Conservation (phyloP, 1,140 invertebrate species). For the Drosophila micromelanica region DNA sequence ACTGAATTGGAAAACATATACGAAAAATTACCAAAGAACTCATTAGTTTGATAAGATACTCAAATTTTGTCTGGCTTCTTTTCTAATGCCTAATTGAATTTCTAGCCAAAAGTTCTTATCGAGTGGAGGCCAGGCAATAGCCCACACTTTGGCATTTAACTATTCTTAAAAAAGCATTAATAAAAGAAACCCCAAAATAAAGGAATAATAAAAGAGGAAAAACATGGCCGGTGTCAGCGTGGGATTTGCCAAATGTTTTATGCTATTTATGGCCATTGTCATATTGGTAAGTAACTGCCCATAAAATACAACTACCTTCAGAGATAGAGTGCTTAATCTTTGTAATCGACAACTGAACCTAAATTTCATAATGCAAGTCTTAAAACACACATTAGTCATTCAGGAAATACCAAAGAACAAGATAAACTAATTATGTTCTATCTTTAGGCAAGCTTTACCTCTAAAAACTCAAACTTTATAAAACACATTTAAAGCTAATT, state of each 20-base stretch:
- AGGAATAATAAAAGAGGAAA: background rate
- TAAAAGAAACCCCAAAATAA: constrained; percentile 7
- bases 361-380: background rate
- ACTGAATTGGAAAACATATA: background rate
- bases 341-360: background rate
- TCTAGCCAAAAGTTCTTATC: constrained; percentile 61
- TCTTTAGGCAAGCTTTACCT: too few species aligned
- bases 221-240: constrained; percentile 64
- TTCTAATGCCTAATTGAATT: constrained; percentile 75
- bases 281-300: constrained; percentile 65
- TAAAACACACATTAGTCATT: constrained; percentile 10
- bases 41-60: constrained; percentile 75
- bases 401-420: background rate
- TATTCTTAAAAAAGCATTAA: constrained; percentile 6
- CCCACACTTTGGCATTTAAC: constrained; percentile 48
- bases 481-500: background rate
- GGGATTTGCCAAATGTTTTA: constrained; percentile 80
- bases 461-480: background rate
- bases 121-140: constrained; percentile 40
- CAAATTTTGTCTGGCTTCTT: constrained; percentile 24
- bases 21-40: constrained; percentile 33
- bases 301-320: background rate
- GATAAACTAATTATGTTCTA: background rate
- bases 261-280: constrained; percentile 78
- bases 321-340: background rate